These are phyloP conservation scores for Athene noctua DNA, from an alignment of 2,113 vertebrate genomes.

Conservation along the genomic window DNA sequence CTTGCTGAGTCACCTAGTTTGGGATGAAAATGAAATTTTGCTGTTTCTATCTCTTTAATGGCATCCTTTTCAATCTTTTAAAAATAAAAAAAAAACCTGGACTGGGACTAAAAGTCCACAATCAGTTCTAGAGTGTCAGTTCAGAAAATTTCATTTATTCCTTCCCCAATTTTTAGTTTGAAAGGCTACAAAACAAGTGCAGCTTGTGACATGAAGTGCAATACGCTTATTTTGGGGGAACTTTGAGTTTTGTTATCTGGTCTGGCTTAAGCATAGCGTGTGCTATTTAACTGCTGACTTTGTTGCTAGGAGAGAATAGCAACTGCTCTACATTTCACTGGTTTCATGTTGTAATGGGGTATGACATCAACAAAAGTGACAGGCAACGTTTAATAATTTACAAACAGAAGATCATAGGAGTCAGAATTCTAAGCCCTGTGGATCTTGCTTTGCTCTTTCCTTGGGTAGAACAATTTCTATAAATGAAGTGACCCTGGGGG, in stretches of 20 bases:
- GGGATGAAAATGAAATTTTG: not conserved
- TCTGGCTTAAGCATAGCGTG: not conserved
- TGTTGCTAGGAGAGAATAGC: not conserved
- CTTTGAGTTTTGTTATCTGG: not conserved
- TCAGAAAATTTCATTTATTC: not conserved
- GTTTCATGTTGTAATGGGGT: not conserved
- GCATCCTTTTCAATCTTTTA: not conserved
- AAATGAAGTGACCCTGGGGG: not conserved
- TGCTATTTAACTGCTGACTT: not conserved
- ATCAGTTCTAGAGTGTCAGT: not conserved
- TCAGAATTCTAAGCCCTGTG: not conserved
- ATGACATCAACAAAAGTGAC: not conserved
- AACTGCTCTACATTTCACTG: not conserved
- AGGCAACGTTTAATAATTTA: conserved; percentile 5
- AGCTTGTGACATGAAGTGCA: not conserved
- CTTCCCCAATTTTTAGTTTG: not conserved
- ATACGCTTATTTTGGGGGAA: not conserved
- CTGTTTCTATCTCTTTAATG: not conserved
- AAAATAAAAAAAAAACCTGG: not conserved
- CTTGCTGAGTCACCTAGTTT: not conserved
- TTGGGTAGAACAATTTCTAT: not conserved
- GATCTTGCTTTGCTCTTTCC: not conserved
- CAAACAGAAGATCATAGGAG: not conserved
- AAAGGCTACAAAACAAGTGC: not conserved
- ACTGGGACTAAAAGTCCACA: not conserved